Evolutionary conservation across 2,888 invertebrate species (phyloP).

Genomic region (Holacanthella duospinosa): DNA sequence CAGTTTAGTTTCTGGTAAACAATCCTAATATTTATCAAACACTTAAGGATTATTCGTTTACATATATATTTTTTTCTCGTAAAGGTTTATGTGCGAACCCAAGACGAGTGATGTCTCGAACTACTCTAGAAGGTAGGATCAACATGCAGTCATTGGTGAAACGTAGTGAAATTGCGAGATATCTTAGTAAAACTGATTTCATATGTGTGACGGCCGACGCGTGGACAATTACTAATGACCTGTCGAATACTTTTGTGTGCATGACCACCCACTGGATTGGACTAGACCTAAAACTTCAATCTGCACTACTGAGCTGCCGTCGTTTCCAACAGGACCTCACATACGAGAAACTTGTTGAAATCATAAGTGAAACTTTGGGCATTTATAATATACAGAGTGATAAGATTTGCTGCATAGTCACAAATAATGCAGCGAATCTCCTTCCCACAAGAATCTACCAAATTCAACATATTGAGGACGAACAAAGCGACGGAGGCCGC

Average conservation of each 20-base stretch:
- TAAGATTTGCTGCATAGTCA: neutral
- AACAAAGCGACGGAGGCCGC: neutral
- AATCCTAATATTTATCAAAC: too few relatives aligned
- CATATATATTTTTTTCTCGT: neutral
- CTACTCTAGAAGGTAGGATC: neutral
- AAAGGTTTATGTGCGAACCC: neutral
- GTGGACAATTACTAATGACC: neutral
- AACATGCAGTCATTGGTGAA: conserved; percentile 1
- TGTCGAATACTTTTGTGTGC: neutral
- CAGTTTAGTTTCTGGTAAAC: neutral
- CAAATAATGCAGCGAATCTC: neutral
- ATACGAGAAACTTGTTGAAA: neutral
- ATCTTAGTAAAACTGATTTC: neutral
- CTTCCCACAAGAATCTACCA: neutral
- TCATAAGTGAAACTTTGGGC: neutral
- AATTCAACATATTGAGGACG: neutral
- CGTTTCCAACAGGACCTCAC: neutral
- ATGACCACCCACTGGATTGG: neutral
- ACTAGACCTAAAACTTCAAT: neutral
- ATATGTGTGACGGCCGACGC: neutral
- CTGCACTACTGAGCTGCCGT: neutral
- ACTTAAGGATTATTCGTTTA: too few relatives aligned
- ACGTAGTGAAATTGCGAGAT: neutral
- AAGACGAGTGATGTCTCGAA: neutral
- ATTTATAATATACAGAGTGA: neutral